Conservation (phyloP, 1,140 invertebrate species). For the Gryllus bimaculatus region DNA sequence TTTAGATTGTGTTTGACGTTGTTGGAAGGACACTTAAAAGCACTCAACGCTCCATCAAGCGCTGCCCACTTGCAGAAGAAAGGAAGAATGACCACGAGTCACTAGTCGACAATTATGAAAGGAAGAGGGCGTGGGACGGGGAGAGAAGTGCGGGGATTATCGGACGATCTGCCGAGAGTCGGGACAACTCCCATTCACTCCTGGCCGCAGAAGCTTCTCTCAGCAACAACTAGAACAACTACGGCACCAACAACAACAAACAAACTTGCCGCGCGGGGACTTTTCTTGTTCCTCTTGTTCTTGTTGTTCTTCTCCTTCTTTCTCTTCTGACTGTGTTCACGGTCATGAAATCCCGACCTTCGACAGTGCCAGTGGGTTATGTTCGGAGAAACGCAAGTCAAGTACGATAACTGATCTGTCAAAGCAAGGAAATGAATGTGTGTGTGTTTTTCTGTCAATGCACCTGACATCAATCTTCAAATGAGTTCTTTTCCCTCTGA, state of each 20-base stretch:
- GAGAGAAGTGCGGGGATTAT: background rate
- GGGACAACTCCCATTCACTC: background rate
- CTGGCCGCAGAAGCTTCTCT: background rate
- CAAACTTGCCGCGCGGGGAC: background rate
- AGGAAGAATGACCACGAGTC: background rate
- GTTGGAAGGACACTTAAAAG: too few relatives aligned
- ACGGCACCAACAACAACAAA: background rate
- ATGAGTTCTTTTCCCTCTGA: too few relatives aligned
- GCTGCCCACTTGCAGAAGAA: background rate
- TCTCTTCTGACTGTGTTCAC: too few relatives aligned
- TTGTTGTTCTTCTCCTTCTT: background rate
- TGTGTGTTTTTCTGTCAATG: too few relatives aligned
- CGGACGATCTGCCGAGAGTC: background rate
- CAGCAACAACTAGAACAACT: background rate
- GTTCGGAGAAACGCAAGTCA: too few relatives aligned
- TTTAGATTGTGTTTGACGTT: too few relatives aligned
- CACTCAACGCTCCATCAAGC: background rate
- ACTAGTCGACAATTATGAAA: background rate
- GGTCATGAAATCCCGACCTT: too few relatives aligned
- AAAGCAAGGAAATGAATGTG: too few relatives aligned
- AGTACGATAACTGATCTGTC: too few relatives aligned
- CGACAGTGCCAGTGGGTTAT: too few relatives aligned
- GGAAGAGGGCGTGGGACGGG: background rate
- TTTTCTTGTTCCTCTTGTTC: background rate
- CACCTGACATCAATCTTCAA: too few relatives aligned